These are phyloP conservation scores for Gymnothorax reevesii DNA, from an alignment of 2,797 vertebrate genomes.

Conservation along the genomic window DNA sequence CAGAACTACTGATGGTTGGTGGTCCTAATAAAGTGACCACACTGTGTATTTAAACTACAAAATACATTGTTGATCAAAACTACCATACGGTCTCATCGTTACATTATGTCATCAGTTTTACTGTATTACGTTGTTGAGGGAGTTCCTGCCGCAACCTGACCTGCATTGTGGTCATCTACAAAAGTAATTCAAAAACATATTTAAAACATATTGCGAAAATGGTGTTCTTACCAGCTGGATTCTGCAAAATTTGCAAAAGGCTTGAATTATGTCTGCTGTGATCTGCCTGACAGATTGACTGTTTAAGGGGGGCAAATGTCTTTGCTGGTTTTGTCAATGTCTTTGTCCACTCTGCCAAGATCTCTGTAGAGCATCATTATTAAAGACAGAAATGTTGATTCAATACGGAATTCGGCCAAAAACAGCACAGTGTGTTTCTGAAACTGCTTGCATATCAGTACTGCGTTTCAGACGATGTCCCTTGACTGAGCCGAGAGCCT, in stretches of 20 bases:
- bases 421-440: constrained; percentile 44
- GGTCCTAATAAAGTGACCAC: no score
- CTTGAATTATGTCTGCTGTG: constrained; percentile 46
- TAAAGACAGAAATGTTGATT: constrained; percentile 58
- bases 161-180: not conserved
- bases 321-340: constrained; percentile 56
- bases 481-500: constrained; percentile 51
- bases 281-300: constrained; percentile 66
- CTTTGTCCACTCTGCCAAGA: constrained; percentile 65
- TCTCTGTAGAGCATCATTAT: constrained; percentile 58
- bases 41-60: no score
- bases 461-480: constrained; percentile 59
- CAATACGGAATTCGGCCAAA: constrained; percentile 60
- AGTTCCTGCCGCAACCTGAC: not conserved
- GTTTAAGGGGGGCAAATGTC: constrained; percentile 44
- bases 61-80: no score
- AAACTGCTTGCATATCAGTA: constrained; percentile 59
- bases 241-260: constrained; percentile 36
- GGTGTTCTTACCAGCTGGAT: not conserved
- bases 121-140: no score
- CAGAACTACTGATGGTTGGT: no score
- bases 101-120: no score
- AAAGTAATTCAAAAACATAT: not conserved
- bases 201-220: not conserved
- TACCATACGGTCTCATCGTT: no score